Percentiles rank a stretch among this genome's conserved stretches.
Evolutionary conservation across 1,140 invertebrate species (phyloP).

Genomic region (Drosophila ficusphila): DNA sequence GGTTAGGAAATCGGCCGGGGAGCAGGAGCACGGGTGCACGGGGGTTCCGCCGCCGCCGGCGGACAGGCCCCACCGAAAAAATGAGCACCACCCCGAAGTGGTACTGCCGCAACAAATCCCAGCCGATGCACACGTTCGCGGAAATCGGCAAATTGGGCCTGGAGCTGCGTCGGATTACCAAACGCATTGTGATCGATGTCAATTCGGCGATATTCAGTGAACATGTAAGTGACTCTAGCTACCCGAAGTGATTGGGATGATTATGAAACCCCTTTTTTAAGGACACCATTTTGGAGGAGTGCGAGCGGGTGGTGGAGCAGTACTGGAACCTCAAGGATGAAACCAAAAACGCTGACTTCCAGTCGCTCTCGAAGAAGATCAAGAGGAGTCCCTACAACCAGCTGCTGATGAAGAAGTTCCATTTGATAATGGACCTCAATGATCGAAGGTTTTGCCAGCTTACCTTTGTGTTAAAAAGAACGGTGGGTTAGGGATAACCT

Average conservation of each 20-base stretch:
- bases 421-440: slow-evolving; percentile 70
- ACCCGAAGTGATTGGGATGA: neutral
- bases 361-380: slow-evolving; percentile 78
- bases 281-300: slow-evolving; percentile 80
- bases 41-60: slow-evolving; percentile 26
- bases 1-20: slow-evolving; percentile 9
- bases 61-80: slow-evolving; percentile 58
- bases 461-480: slow-evolving; percentile 78
- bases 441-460: slow-evolving; percentile 78
- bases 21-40: too few species aligned
- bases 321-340: slow-evolving; percentile 79
- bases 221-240: slow-evolving; percentile 54
- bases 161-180: slow-evolving; percentile 74
- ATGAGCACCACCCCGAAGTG: slow-evolving; percentile 82
- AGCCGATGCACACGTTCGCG: slow-evolving; percentile 81
- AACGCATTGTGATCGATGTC: slow-evolving; percentile 78
- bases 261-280: neutral
- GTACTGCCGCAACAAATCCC: slow-evolving; percentile 84
- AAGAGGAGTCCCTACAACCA: slow-evolving; percentile 82
- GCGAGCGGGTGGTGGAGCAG: slow-evolving; percentile 71
- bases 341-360: slow-evolving; percentile 71
- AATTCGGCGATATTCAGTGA: slow-evolving; percentile 78
- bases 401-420: slow-evolving; percentile 75
- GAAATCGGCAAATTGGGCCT: slow-evolving; percentile 77
- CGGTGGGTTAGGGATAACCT: slow-evolving; percentile 44